phyloP scores from a whole-genome alignment of 2,113 vertebrate species.

The Ibidorhyncha struthersii region DNA sequence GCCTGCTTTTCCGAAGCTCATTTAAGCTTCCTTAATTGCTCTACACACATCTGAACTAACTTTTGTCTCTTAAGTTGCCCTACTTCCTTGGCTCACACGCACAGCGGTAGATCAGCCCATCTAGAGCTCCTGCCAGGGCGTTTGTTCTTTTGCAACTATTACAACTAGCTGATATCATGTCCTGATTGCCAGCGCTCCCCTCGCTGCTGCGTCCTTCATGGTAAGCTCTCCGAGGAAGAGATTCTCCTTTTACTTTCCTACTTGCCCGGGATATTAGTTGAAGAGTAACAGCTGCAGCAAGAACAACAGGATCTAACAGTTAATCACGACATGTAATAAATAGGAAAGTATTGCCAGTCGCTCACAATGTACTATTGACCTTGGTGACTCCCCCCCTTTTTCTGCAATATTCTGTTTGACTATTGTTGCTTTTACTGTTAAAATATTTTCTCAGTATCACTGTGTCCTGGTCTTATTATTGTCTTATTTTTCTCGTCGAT shows the following conservation, averaged over 20 bases:
- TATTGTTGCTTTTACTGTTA: neutral
- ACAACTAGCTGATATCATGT: fast-evolving
- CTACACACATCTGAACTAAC: neutral
- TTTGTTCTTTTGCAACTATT: neutral
- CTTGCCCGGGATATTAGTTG: neutral
- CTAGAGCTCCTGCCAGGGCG: fast-evolving
- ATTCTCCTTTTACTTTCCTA: neutral
- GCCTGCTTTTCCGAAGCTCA: neutral
- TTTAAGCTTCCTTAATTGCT: neutral
- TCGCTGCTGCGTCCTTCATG: neutral
- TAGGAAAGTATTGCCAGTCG: neutral
- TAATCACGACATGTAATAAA: neutral
- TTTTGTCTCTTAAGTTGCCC: neutral
- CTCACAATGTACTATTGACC: neutral
- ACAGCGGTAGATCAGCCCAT: neutral
- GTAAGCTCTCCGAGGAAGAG: neutral
- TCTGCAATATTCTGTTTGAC: neutral
- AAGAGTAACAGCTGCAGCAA: neutral
- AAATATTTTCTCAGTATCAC: neutral
- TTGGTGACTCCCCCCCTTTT: neutral
- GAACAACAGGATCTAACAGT: neutral
- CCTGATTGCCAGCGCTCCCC: neutral
- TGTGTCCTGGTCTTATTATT: neutral
- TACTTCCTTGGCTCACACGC: neutral
- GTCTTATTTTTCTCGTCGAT: neutral